A percentile compares a stretch with the other conserved stretches of the same genome.
These are phyloP conservation scores for Ploceus nigricollis DNA, from an alignment of 2,113 vertebrate genomes.

Conservation along the genomic window DNA sequence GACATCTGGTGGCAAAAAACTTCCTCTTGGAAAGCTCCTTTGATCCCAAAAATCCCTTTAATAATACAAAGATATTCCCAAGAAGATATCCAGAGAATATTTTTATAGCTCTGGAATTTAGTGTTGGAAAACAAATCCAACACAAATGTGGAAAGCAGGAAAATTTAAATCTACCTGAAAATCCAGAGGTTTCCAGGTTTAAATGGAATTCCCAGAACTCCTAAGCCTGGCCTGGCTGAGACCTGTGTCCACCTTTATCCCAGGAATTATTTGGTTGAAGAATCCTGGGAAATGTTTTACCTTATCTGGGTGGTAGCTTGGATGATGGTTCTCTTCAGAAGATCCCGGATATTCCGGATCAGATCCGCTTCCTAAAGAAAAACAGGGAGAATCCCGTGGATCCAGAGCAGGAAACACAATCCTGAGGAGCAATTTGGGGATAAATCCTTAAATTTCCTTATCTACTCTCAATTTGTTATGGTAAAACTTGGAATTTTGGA, in stretches of 20 bases:
- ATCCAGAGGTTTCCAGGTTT: not conserved
- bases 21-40: not conserved
- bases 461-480: too few species aligned
- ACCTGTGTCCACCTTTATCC: not conserved
- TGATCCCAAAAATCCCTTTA: not conserved
- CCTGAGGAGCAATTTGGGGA: not conserved
- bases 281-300: conserved; percentile 59
- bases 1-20: not conserved
- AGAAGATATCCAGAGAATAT: not conserved
- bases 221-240: not conserved
- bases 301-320: conserved; percentile 84
- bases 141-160: not conserved
- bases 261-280: not conserved
- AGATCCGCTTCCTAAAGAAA: conserved; percentile 86
- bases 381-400: not conserved
- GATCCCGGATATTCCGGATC: conserved; percentile 84
- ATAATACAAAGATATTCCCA: not conserved
- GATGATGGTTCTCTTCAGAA: conserved; percentile 84
- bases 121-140: not conserved
- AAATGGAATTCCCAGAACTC: not conserved
- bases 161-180: not conserved
- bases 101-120: not conserved
- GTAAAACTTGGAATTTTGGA: not conserved
- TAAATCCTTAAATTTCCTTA: not conserved
- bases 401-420: not conserved